These are phyloP conservation scores for Amaurobius ferox DNA, from an alignment of 2,888 invertebrate genomes.

Conservation along the genomic window DNA sequence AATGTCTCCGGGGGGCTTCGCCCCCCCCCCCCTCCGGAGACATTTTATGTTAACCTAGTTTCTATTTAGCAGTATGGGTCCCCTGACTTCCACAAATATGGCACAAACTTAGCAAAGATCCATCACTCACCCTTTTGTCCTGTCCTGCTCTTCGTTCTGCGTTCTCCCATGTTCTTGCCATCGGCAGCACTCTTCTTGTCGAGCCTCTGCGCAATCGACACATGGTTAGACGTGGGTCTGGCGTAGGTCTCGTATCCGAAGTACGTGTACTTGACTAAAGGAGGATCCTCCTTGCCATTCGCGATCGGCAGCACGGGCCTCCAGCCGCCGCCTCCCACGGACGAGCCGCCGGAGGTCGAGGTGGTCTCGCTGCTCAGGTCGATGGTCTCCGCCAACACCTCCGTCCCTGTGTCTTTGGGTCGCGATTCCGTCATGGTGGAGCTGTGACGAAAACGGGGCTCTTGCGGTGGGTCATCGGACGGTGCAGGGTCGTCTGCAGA, in stretches of 20 bases:
- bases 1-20: too few species aligned
- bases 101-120: too few species aligned
- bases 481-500: slow-evolving; percentile 25
- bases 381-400: slow-evolving; percentile 65
- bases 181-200: background rate
- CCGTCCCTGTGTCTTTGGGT: slow-evolving; percentile 8
- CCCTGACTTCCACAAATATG: too few species aligned
- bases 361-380: slow-evolving; percentile 70
- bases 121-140: background rate
- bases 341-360: slow-evolving; percentile 20
- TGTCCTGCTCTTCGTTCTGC: slow-evolving; percentile 10
- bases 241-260: slow-evolving; percentile 70
- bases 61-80: too few species aligned
- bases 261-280: slow-evolving; percentile 63
- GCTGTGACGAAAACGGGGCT: slow-evolving; percentile 30
- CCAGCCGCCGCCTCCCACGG: slow-evolving; percentile 30
- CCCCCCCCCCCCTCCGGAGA: too few species aligned
- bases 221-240: slow-evolving; percentile 13
- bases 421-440: slow-evolving; percentile 53
- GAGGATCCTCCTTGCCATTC: background rate
- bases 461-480: background rate
- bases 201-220: background rate
- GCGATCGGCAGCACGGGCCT: slow-evolving; percentile 22
- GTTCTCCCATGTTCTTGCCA: slow-evolving; percentile 41
- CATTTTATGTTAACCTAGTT: too few species aligned